Evolutionary conservation across 2,888 invertebrate species (phyloP).

Genomic region (Poecilobothrus nobilitatus): DNA sequence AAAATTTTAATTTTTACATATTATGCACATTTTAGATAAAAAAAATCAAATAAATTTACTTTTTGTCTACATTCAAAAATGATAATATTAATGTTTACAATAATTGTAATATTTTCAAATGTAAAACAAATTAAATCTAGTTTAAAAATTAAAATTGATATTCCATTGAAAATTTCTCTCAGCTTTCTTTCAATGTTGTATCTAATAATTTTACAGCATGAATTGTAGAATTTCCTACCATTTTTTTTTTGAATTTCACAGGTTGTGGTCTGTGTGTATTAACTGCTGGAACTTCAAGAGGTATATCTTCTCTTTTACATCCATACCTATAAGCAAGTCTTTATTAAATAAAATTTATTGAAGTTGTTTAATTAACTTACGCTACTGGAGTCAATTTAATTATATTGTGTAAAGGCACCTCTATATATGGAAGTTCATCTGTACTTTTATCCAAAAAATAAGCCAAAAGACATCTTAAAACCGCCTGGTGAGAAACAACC

Average conservation of each 20-base stretch:
- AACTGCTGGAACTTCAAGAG: constrained; percentile 85
- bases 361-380: background rate
- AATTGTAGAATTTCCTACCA: background rate
- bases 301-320: constrained; percentile 90
- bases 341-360: background rate
- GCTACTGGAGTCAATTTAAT: constrained; percentile 97
- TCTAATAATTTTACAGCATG: background rate
- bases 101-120: too few species aligned
- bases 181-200: background rate
- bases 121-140: too few species aligned
- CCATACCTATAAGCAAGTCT: constrained; percentile 55
- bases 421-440: constrained; percentile 82
- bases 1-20: too few species aligned
- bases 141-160: too few species aligned
- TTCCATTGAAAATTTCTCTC: background rate
- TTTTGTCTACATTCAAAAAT: too few species aligned
- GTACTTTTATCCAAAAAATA: constrained; percentile 95
- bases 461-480: constrained; percentile 87
- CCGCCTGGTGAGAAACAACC: constrained; percentile 96
- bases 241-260: background rate
- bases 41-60: too few species aligned
- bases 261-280: constrained; percentile 95
- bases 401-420: constrained; percentile 88
- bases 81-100: too few species aligned
- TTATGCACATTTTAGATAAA: too few species aligned